Percentiles rank a stretch among this genome's conserved stretches.
These are phyloP conservation scores for Gobius niger DNA, from an alignment of 2,113 vertebrate genomes.

Conservation along the genomic window DNA sequence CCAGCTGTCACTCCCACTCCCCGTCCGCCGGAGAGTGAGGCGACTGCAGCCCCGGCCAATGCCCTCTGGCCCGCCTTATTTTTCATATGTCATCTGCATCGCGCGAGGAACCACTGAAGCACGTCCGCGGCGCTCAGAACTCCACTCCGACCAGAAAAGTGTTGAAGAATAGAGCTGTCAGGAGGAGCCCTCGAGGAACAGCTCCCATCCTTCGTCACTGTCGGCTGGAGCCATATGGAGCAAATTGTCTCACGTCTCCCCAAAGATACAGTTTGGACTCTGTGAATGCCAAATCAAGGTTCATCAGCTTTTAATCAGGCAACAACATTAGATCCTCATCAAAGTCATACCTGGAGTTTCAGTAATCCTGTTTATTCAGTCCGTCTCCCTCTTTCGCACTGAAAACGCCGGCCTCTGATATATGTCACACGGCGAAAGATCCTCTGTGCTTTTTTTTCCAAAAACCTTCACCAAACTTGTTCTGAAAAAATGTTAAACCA, in stretches of 20 bases:
- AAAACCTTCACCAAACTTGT: too few species aligned
- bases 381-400: too few species aligned
- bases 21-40: not conserved
- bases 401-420: too few species aligned
- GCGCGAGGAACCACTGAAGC: constrained; percentile 57
- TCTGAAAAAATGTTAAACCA: too few species aligned
- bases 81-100: constrained; percentile 51
- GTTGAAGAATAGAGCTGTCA: constrained; percentile 65
- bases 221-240: constrained; percentile 12
- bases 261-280: not conserved
- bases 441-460: too few species aligned
- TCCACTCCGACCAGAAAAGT: constrained; percentile 51
- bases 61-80: constrained; percentile 36
- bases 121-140: constrained; percentile 53
- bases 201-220: constrained; percentile 39
- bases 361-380: too few species aligned
- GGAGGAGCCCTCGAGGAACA: constrained; percentile 40
- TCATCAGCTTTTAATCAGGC: too few species aligned
- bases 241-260: constrained; percentile 41
- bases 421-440: too few species aligned
- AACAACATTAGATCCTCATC: too few species aligned
- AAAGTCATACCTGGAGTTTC: too few species aligned
- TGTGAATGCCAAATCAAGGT: too few species aligned
- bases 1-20: not conserved
- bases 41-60: constrained; percentile 24